These are phyloP conservation scores for Triplophysa bombifrons DNA, from an alignment of 2,797 vertebrate species.

Conservation along the genomic window DNA sequence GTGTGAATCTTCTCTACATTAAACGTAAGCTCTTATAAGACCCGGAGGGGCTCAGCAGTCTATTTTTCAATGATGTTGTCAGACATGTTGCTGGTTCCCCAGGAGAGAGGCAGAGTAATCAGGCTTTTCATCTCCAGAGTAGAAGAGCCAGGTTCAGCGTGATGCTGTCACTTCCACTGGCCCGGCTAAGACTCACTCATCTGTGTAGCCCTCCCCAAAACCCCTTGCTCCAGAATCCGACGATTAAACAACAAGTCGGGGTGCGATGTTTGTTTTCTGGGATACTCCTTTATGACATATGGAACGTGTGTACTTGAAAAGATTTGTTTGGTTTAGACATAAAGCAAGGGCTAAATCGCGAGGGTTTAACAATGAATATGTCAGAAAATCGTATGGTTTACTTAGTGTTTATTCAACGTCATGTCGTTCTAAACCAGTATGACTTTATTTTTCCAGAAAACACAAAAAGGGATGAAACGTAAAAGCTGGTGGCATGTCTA, in stretches of 20 bases:
- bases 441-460: not conserved
- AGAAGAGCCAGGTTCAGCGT: constrained; percentile 69
- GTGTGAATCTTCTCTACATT: constrained; percentile 66
- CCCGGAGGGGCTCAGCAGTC: constrained; percentile 76
- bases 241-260: constrained; percentile 38
- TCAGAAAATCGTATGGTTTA: not conserved
- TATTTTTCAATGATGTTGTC: constrained; percentile 84
- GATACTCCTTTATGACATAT: constrained; percentile 74
- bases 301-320: constrained; percentile 85
- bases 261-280: constrained; percentile 55
- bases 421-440: not conserved
- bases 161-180: constrained; percentile 68
- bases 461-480: not conserved
- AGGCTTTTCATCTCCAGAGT: constrained; percentile 78
- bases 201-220: constrained; percentile 35
- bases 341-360: too few relatives aligned
- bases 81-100: constrained; percentile 77
- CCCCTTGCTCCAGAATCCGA: constrained; percentile 21
- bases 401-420: not conserved
- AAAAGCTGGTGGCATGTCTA: too few relatives aligned
- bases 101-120: constrained; percentile 78
- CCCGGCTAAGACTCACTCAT: constrained; percentile 35
- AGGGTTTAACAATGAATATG: too few relatives aligned
- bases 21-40: constrained; percentile 77
- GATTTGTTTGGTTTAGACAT: constrained; percentile 82